A percentile compares a stretch with the other conserved stretches of the same genome.
Conservation (phyloP, 1,140 invertebrate genomes). For the Saxidomus purpurata region DNA sequence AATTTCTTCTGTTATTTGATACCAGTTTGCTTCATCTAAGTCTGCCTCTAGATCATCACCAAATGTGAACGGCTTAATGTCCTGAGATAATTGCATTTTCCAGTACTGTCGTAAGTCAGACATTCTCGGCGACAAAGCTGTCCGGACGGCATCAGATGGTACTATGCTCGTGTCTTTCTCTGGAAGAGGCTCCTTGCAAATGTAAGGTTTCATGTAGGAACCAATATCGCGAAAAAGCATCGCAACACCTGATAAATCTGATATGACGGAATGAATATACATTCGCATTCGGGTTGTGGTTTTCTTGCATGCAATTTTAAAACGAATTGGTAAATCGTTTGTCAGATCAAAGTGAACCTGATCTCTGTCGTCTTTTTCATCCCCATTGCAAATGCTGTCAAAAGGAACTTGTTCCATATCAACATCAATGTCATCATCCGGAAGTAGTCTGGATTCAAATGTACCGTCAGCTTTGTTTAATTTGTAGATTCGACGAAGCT, state of each 20-base stretch:
- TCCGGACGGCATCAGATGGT: slow-evolving; percentile 6
- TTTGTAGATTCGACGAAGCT: slow-evolving; percentile 23
- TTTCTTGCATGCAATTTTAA: slow-evolving; percentile 41
- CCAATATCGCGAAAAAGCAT: slow-evolving; percentile 21
- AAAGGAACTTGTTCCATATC: slow-evolving; percentile 40
- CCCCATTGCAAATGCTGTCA: slow-evolving; percentile 24
- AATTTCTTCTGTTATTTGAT: neutral
- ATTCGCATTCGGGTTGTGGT: slow-evolving; percentile 15
- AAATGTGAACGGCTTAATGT: slow-evolving; percentile 25
- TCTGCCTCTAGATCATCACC: neutral
- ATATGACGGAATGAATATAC: slow-evolving; percentile 34
- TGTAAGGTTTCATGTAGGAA: slow-evolving; percentile 42
- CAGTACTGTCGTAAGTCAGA: slow-evolving; percentile 5
- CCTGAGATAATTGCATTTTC: slow-evolving; percentile 18
- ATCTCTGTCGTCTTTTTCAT: slow-evolving; percentile 24
- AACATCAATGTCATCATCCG: neutral
- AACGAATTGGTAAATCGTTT: slow-evolving; percentile 28
- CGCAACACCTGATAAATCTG: neutral
- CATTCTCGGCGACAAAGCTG: slow-evolving; percentile 9
- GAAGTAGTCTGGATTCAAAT: slow-evolving; percentile 1
- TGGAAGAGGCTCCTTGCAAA: neutral
- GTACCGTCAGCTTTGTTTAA: neutral
- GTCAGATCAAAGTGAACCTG: slow-evolving; percentile 31
- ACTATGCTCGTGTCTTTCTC: slow-evolving; percentile 12
- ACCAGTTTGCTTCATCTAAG: neutral